Percentiles rank a stretch among this genome's conserved stretches.
phyloP scores from a whole-genome alignment of 2,888 invertebrate species.

The Poecilus cupreus region DNA sequence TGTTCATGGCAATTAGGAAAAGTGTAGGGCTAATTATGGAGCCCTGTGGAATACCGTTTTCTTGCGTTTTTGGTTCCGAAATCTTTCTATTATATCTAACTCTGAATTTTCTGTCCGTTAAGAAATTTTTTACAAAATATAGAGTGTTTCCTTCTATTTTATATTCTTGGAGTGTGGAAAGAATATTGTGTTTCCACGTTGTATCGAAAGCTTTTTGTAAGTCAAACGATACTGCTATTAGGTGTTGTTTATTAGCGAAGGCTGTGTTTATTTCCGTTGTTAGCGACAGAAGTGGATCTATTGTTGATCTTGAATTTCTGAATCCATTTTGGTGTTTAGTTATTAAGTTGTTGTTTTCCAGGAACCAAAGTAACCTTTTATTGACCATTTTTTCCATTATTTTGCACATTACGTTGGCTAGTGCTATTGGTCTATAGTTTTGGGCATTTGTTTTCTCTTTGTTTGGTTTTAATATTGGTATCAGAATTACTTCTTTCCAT shows the following conservation, averaged over 20 bases:
- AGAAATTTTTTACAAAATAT: slow-evolving; percentile 19
- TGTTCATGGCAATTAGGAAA: slow-evolving; percentile 56
- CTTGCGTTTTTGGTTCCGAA: slow-evolving; percentile 3
- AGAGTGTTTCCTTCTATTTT: slow-evolving; percentile 27
- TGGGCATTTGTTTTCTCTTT: slow-evolving; percentile 12
- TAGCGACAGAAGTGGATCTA: not conserved
- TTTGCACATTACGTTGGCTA: not conserved
- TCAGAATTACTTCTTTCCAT: too few species aligned
- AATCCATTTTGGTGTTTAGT: slow-evolving; percentile 6
- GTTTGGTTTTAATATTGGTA: not conserved
- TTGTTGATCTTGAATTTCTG: not conserved
- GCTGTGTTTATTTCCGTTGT: not conserved
- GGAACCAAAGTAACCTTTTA: slow-evolving; percentile 28
- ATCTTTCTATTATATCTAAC: not conserved
- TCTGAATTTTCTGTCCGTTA: slow-evolving; percentile 21
- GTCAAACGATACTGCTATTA: slow-evolving; percentile 7
- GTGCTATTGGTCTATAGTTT: slow-evolving; percentile 4
- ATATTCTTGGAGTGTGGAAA: not conserved
- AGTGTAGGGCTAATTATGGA: slow-evolving; percentile 58
- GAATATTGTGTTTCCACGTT: slow-evolving; percentile 30
- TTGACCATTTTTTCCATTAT: slow-evolving; percentile 28
- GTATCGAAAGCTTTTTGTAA: not conserved
- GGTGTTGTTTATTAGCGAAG: not conserved
- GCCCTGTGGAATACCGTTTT: slow-evolving; percentile 61
- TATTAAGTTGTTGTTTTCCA: not conserved